Base-by-base conservation (phyloP, 2,113 vertebrate genomes). In the Anolis carolinensis region DNA sequence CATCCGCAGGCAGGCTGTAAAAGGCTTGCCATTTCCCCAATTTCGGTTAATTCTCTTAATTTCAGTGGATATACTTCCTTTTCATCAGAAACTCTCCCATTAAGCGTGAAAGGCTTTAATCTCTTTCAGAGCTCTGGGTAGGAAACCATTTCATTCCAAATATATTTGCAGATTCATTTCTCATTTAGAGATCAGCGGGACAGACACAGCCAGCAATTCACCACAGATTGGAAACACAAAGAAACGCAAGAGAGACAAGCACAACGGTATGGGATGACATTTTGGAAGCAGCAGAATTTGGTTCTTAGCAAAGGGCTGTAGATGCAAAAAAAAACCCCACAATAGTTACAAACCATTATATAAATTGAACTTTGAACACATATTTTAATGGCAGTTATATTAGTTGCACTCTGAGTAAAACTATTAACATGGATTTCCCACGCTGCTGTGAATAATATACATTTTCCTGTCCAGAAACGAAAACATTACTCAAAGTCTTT, bases 351-450 rank as follows among this genome's bases (percentile, higher is more conserved):
- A 68, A 32, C 5, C 27, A 34, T 20, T 20, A 78, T 63, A 77
- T 14, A 89, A 50, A 30, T 30, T 87, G 62, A 89, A 27, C 21
- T 16, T 78, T 50, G 52, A 70, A 71, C 70, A 7, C 50, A 90
- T 79, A 25, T 87, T 86, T 59, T 83, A 55, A 75, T 8, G 13
- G 81, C 62, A 75, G 23, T 77, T 75, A 39, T 76, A 44, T 78
- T 0, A 39, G 1, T 67, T 91, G 14, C 18, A 44, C 34, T 81
- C 2, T n/a, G 87, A 94, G 95, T 94, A 96, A 96, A 96, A 95
- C 95, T 95, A 96, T 96, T 96, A 96, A 96, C 96, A 96, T 96
- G 96, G 95, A 95, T 94, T 81, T 87, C 77, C 86, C 81, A 86
- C 21, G 70, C 72, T 92, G 94, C 93, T 95, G 94, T 94, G 93